These are phyloP conservation scores for Chionomys nivalis DNA, from an alignment of 2,113 vertebrate species.

Conservation along the genomic window DNA sequence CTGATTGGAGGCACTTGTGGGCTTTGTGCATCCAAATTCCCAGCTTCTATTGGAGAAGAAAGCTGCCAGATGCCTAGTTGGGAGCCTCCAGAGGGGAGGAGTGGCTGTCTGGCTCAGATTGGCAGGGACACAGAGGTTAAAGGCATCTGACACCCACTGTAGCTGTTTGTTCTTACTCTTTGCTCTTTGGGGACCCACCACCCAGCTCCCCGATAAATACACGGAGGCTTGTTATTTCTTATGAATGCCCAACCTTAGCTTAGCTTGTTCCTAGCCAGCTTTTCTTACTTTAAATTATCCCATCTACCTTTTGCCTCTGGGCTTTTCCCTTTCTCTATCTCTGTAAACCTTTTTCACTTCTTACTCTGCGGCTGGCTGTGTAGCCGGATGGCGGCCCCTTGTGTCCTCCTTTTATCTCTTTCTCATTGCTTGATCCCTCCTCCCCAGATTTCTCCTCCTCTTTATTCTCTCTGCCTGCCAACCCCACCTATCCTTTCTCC, in stretches of 20 bases:
- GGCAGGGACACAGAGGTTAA: not conserved
- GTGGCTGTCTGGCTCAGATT: not conserved
- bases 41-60: accelerated
- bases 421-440: no score
- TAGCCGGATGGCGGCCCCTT: no score
- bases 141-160: not conserved
- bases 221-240: no score
- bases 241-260: no score
- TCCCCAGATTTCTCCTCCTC: not conserved
- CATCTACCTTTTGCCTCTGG: no score
- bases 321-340: no score
- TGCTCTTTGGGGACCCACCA: not conserved
- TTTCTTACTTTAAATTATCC: no score
- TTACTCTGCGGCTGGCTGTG: no score
- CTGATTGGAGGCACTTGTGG: not conserved
- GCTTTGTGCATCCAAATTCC: not conserved
- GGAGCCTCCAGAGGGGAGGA: not conserved
- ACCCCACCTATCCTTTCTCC: not conserved
- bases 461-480: not conserved
- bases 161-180: not conserved
- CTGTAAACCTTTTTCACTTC: no score
- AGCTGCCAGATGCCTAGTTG: not conserved
- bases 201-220: no score
- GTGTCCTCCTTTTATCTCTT: no score
- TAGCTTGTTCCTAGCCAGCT: no score